These are phyloP conservation scores for Mormyrops boulengeri DNA, from an alignment of 2,797 vertebrate genomes.

Conservation along the genomic window DNA sequence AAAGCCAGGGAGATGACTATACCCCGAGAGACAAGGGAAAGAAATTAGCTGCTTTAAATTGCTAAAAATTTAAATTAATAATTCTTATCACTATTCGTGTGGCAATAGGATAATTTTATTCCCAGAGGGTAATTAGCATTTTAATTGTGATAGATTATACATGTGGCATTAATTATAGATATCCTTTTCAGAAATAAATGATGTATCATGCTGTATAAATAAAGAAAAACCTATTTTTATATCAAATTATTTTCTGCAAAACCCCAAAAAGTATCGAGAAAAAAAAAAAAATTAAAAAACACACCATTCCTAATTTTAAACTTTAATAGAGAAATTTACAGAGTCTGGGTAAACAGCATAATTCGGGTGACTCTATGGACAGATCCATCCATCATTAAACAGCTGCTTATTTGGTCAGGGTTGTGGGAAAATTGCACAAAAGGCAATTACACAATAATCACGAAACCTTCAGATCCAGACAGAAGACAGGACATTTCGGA, in stretches of 20 bases:
- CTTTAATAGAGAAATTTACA: neutral
- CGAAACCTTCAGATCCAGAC: neutral
- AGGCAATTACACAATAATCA: neutral
- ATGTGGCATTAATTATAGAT: neutral
- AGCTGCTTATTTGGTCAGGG: neutral
- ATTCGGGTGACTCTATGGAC: neutral
- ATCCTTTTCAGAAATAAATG: neutral
- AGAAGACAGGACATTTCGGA: neutral
- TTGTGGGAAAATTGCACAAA: neutral
- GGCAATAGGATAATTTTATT: neutral
- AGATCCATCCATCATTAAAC: neutral
- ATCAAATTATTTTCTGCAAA: neutral
- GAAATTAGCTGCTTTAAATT: conserved; percentile 48
- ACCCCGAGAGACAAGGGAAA: conserved; percentile 38
- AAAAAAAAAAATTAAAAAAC: neutral
- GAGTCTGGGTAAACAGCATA: neutral
- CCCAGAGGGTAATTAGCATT: neutral
- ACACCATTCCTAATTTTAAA: neutral
- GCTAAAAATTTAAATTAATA: neutral
- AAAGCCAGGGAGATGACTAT: conserved; percentile 50
- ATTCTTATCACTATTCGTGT: neutral
- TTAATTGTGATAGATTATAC: conserved; percentile 2
- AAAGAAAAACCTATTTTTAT: neutral
- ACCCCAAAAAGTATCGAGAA: neutral
- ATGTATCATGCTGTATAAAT: neutral